Evolutionary conservation across 2,888 invertebrate genomes (phyloP).

Genomic region (Deilephila porcellus): DNA sequence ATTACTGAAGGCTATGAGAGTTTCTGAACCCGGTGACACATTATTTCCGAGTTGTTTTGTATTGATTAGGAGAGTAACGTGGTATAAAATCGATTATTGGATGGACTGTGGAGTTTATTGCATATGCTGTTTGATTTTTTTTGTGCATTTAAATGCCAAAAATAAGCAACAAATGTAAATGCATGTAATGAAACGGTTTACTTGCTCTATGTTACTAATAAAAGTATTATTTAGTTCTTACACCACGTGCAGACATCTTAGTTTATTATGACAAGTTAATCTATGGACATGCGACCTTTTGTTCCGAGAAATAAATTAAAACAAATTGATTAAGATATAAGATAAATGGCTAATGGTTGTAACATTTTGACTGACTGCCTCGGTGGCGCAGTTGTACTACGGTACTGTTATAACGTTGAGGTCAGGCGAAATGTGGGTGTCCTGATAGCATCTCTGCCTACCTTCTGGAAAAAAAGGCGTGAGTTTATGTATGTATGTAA

Average conservation of each 20-base stretch:
- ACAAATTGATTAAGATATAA: not conserved
- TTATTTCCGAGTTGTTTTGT: not conserved
- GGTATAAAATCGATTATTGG: too few species aligned
- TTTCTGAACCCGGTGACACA: not conserved
- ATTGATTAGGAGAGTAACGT: not conserved
- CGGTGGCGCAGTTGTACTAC: too few species aligned
- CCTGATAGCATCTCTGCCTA: too few species aligned
- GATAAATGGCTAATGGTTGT: not conserved
- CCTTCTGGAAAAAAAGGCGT: too few species aligned
- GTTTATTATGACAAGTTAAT: not conserved
- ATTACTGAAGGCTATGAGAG: constrained; percentile 3
- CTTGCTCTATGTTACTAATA: too few species aligned
- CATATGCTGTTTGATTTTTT: too few species aligned
- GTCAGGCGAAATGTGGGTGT: too few species aligned
- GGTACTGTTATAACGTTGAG: too few species aligned
- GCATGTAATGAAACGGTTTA: too few species aligned
- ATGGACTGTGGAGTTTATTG: too few species aligned
- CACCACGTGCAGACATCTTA: not conserved
- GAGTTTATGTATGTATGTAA: not conserved
- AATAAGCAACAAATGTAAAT: too few species aligned
- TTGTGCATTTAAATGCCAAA: too few species aligned
- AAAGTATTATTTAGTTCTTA: not conserved
- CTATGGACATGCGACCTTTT: not conserved
- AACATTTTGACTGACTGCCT: not conserved
- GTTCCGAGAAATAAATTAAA: not conserved